A percentile compares a stretch with the other conserved stretches of the same genome.
Evolutionary conservation across 2,888 invertebrate species (phyloP).

Genomic region (Pimpla rufipes): DNA sequence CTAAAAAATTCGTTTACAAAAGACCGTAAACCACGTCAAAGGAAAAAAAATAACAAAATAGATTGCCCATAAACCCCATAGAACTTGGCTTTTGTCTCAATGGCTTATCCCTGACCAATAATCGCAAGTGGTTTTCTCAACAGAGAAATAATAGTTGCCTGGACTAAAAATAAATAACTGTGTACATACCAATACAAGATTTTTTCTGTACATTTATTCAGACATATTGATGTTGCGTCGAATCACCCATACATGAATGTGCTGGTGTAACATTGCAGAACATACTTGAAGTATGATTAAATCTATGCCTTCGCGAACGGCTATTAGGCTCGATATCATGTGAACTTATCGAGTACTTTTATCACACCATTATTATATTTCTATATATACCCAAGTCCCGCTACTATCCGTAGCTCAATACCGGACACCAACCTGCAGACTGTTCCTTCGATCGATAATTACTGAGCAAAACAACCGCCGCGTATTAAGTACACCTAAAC

Average conservation of each 20-base stretch:
- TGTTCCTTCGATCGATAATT: not conserved
- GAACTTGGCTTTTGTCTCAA: too few species aligned
- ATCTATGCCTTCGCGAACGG: constrained; percentile 18
- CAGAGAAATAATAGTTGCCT: too few species aligned
- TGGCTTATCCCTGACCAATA: too few species aligned
- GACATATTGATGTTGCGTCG: not conserved
- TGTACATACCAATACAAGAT: too few species aligned
- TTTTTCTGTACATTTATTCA: too few species aligned
- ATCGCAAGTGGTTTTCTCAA: too few species aligned
- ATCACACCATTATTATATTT: constrained; percentile 7
- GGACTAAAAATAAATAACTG: too few species aligned
- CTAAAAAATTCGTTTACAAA: too few species aligned
- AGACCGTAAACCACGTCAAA: too few species aligned
- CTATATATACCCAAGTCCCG: not conserved
- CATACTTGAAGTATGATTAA: not conserved
- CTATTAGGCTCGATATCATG: constrained; percentile 16
- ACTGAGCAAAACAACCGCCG: not conserved
- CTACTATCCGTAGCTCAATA: not conserved
- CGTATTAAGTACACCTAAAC: not conserved
- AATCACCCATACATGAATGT: not conserved
- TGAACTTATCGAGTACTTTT: not conserved
- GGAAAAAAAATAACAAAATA: too few species aligned
- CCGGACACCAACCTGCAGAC: not conserved
- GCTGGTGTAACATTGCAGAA: not conserved
- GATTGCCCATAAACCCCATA: too few species aligned